Evolutionary conservation across 2,113 vertebrate species (phyloP).

Genomic region (Haplochromis burtoni): DNA sequence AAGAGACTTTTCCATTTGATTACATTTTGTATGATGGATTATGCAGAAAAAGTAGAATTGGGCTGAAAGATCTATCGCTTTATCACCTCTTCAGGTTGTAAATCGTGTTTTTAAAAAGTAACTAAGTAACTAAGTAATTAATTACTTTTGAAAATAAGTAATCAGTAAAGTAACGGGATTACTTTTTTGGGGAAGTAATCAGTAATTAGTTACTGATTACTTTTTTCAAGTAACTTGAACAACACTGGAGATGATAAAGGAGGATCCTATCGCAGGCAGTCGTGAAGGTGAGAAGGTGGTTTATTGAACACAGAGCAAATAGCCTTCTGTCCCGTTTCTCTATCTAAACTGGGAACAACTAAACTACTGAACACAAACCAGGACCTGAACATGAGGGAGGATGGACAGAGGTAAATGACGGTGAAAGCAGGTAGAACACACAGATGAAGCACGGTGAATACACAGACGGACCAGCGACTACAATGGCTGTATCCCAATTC

Average conservation of each 20-base stretch:
- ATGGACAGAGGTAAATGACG: too few species aligned
- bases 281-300: neutral
- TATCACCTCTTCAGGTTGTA: neutral
- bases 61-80: too few species aligned
- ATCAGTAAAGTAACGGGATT: neutral
- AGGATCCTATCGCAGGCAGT: neutral
- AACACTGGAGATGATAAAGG: neutral
- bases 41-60: too few species aligned
- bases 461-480: neutral
- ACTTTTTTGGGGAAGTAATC: neutral
- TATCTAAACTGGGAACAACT: neutral
- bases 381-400: too few species aligned
- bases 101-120: neutral
- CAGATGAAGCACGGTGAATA: fast-evolving
- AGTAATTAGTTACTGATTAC: neutral
- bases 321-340: neutral
- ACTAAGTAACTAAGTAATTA: neutral
- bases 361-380: too few species aligned
- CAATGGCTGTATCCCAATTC: neutral
- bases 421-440: neutral
- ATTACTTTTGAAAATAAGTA: neutral
- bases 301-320: neutral
- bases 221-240: neutral
- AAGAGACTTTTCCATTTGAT: too few species aligned
- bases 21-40: too few species aligned